Conservation (phyloP, 2,888 invertebrate genomes). For the Pemphredon lugubris region DNA sequence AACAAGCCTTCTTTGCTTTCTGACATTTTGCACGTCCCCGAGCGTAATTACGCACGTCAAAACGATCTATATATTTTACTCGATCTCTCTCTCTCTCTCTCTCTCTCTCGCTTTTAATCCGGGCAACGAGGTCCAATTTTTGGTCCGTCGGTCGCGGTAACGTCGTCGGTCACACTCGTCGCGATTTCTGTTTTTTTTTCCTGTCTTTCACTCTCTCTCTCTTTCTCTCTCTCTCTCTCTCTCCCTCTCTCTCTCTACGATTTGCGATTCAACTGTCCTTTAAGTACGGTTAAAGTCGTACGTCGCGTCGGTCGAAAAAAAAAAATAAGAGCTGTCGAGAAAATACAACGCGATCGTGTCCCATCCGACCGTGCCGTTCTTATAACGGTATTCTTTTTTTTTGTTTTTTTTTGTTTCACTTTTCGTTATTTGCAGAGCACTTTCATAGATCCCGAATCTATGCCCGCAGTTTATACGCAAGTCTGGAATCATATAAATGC, state of each 20-base stretch:
- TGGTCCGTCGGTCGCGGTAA: slow-evolving; percentile 1
- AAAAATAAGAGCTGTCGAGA: not conserved
- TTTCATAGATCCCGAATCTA: slow-evolving; percentile 78
- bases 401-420: slow-evolving; percentile 55
- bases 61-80: slow-evolving; percentile 44
- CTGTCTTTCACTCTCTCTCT: slow-evolving; percentile 26
- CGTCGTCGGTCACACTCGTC: slow-evolving; percentile 2
- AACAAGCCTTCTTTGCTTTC: slow-evolving; percentile 74
- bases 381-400: slow-evolving; percentile 41
- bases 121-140: slow-evolving; percentile 20
- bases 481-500: slow-evolving; percentile 81
- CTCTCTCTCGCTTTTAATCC: slow-evolving; percentile 7
- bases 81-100: not conserved
- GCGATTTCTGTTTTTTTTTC: not conserved
- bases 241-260: slow-evolving; percentile 2
- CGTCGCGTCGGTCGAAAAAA: not conserved
- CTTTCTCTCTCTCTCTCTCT: not conserved
- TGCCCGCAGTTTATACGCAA: slow-evolving; percentile 78
- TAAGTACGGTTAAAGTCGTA: not conserved
- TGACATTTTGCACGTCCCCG: slow-evolving; percentile 52
- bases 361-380: slow-evolving; percentile 44
- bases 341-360: slow-evolving; percentile 23
- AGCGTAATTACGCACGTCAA: slow-evolving; percentile 35
- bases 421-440: slow-evolving; percentile 73
- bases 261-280: too few species aligned